Evolutionary conservation across 2,113 vertebrate genomes (phyloP).

Genomic region (Amazona guildingii): DNA sequence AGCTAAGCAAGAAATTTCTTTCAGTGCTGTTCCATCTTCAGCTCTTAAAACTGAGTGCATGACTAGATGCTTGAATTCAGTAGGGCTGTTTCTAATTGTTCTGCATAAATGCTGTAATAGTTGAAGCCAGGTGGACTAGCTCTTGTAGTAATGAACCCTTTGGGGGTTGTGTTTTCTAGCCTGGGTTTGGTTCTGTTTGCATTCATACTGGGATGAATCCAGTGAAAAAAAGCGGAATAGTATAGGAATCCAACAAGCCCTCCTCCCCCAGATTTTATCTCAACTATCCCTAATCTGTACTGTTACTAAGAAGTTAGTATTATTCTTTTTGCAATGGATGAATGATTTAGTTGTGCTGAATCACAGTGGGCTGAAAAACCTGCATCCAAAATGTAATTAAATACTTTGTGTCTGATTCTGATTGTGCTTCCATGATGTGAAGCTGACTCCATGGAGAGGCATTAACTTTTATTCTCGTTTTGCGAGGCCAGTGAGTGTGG

Average conservation of each 20-base stretch:
- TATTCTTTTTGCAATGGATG: neutral
- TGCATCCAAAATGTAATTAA: neutral
- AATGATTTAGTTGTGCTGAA: slow-evolving; percentile 17
- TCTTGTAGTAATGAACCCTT: neutral
- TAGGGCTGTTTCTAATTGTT: neutral
- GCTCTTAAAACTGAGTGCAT: neutral
- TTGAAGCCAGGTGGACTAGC: neutral
- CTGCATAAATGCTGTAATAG: neutral
- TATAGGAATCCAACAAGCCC: neutral
- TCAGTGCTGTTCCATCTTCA: neutral
- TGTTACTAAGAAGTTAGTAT: neutral
- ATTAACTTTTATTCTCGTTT: neutral
- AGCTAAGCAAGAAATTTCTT: neutral
- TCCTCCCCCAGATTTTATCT: neutral
- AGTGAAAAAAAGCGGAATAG: neutral
- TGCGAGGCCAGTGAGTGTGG: neutral
- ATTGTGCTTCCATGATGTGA: neutral
- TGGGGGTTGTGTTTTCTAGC: neutral
- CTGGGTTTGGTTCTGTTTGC: neutral
- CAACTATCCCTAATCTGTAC: neutral
- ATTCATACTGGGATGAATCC: neutral
- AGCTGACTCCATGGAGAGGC: neutral
- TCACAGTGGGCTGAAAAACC: slow-evolving; percentile 20
- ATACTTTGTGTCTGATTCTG: slow-evolving; percentile 23
- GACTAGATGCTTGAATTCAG: neutral